Conservation (phyloP, 2,797 vertebrate genomes). For the Cyclura pinguis region DNA sequence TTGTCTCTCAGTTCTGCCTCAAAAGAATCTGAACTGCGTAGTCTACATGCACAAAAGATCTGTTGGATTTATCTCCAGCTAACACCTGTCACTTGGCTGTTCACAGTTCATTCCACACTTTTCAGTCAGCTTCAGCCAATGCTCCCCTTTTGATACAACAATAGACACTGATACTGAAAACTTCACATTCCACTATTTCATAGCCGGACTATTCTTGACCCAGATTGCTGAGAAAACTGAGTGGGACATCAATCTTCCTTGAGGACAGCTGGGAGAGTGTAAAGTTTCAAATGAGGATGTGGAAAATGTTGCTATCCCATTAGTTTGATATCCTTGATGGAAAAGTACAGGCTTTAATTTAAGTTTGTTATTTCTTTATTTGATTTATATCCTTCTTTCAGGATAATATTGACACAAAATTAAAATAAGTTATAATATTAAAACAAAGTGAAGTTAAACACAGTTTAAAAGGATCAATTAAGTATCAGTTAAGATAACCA, state of each 20-base stretch:
- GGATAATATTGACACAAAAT: too few relatives aligned
- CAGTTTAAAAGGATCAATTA: too few relatives aligned
- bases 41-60: accelerated
- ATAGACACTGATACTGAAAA: slow-evolving; percentile 50
- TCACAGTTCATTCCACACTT: background rate
- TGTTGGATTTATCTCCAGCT: background rate
- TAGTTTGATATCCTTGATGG: background rate
- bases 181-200: background rate
- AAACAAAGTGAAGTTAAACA: too few relatives aligned
- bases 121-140: accelerated
- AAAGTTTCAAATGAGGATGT: slow-evolving; percentile 44
- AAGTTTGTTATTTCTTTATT: too few relatives aligned
- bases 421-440: too few relatives aligned
- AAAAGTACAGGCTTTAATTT: too few relatives aligned
- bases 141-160: slow-evolving; percentile 21
- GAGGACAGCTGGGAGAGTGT: slow-evolving; percentile 47
- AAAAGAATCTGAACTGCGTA: accelerated
- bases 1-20: background rate
- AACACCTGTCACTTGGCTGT: slow-evolving; percentile 50
- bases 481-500: too few relatives aligned
- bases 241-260: background rate
- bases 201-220: background rate
- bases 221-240: slow-evolving; percentile 36
- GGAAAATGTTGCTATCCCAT: background rate
- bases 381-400: too few relatives aligned